Percentiles rank a stretch among this genome's conserved stretches.
Conservation (phyloP, 2,113 vertebrate genomes). For the Aphelocoma coerulescens region DNA sequence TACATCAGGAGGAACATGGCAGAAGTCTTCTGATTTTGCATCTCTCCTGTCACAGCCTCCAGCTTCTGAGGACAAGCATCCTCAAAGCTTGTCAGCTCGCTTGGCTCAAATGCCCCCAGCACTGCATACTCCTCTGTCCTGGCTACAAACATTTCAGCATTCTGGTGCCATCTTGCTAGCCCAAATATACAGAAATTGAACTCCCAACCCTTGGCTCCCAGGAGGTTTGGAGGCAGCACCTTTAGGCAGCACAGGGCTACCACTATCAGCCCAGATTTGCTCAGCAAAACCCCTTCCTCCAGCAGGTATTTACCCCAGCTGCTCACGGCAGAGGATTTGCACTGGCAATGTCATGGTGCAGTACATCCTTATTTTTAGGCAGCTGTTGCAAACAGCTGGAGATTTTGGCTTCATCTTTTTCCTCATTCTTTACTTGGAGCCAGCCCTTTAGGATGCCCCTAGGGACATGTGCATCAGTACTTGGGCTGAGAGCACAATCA, state of each 20-base stretch:
- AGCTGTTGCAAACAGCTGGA: background rate
- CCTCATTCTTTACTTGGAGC: background rate
- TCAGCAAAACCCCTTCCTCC: background rate
- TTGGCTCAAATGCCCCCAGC: background rate
- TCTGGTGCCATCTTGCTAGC: background rate
- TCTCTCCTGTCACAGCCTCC: background rate
- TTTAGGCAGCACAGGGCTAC: background rate
- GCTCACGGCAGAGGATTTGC: background rate
- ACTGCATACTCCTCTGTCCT: background rate
- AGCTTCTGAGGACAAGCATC: background rate
- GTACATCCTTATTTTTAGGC: background rate
- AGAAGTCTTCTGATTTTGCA: background rate
- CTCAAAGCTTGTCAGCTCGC: background rate
- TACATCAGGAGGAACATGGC: background rate
- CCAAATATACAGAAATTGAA: background rate
- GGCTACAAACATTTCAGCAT: fast-evolving
- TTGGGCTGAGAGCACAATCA: background rate
- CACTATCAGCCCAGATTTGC: background rate
- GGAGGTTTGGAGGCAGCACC: background rate
- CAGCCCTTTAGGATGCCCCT: background rate
- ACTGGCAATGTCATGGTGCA: fast-evolving
- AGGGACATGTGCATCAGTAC: background rate
- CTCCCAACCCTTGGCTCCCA: background rate
- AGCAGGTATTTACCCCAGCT: background rate
- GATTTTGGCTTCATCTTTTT: background rate